A percentile compares a stretch with the other conserved stretches of the same genome.
Evolutionary conservation across 2,113 vertebrate genomes (phyloP).

Genomic region (Corythornis cristatus): DNA sequence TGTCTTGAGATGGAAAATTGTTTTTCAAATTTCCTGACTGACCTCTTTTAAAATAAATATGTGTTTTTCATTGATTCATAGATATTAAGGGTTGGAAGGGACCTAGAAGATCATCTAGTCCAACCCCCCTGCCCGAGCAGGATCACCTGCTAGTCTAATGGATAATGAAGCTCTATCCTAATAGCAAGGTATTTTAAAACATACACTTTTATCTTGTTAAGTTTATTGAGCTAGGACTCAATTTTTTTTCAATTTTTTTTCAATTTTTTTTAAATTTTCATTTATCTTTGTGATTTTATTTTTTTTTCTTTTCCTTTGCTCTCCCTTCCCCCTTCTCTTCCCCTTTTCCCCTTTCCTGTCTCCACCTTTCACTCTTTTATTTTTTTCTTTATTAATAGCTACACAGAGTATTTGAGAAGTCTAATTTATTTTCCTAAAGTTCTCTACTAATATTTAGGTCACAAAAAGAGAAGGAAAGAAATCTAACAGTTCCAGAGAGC

Average conservation of each 20-base stretch:
- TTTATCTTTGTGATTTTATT: too few species aligned
- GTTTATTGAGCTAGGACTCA: background rate
- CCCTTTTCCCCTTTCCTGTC: accelerated
- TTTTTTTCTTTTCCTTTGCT: background rate
- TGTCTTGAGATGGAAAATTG: conserved; percentile 21
- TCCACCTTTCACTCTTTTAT: accelerated
- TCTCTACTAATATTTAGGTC: background rate
- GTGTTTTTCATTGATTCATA: conserved; percentile 29
- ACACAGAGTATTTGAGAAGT: background rate
- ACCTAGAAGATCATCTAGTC: too few species aligned
- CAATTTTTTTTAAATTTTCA: too few species aligned
- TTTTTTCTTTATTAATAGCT: background rate
- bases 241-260: too few species aligned
- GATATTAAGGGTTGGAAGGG: too few species aligned
- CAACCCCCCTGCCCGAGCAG: too few species aligned
- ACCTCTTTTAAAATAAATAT: conserved; percentile 67
- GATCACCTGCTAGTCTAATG: conserved; percentile 28
- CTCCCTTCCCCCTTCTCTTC: too few species aligned
- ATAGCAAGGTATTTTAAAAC: background rate
- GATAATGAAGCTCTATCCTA: conserved; percentile 34
- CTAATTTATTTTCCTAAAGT: background rate
- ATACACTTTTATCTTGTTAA: background rate
- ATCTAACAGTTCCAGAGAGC: background rate
- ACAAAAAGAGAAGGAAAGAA: background rate
- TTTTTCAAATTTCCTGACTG: conserved; percentile 66